Evolutionary conservation across 2,888 invertebrate species (phyloP), one percentile per base, ranked within the genome.

Genomic region (Philereme vetulata): DNA sequence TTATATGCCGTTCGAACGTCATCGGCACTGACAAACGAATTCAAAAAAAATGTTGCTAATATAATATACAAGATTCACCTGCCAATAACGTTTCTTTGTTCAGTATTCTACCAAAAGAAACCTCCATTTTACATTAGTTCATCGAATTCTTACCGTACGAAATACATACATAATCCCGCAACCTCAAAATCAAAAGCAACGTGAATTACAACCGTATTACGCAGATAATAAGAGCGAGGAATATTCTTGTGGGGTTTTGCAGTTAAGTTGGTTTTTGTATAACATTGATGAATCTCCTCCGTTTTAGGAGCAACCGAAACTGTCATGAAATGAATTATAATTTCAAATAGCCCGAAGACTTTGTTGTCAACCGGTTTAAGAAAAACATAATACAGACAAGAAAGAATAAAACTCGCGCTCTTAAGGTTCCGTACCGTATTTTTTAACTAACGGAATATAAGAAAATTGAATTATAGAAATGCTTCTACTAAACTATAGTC

Each of bases 51-150:
- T 78, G 74, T 74, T 70, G 68, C 75, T 80, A 80, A 82, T 86
- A 82, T 76, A 83, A 84, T 84, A 86, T 85, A 81, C 85, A 82
- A 79, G 85, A 88, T 89, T 80, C 89, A 90, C 88, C 89, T 90
- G 90, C 81, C 87, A 82, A 84, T 80, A 79, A 80, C 71, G 66
- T 82, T 87, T 86, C 85, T 87, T 84, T 87, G 82, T 84, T 73
- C 81, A 72, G 75, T 75, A 81, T 80, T 81, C 76, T 75, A 79
- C 81, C 77, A 76, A 65, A 70, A 70, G 73, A 84, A 86, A 74
- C 21, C 21, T 75, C 72, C 76, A 80, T 76, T 85, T 87, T 82
- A 87, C 84, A 86, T 86, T 79, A 77, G 78, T 83, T 83, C 86
- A 86, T 81, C 84, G 87, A 88, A 88, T 82, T 79, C 78, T 65